Percentiles rank a stretch among this genome's conserved stretches.
Evolutionary conservation across 2,888 invertebrate species (phyloP).

Genomic region (Stegophylla sp.): DNA sequence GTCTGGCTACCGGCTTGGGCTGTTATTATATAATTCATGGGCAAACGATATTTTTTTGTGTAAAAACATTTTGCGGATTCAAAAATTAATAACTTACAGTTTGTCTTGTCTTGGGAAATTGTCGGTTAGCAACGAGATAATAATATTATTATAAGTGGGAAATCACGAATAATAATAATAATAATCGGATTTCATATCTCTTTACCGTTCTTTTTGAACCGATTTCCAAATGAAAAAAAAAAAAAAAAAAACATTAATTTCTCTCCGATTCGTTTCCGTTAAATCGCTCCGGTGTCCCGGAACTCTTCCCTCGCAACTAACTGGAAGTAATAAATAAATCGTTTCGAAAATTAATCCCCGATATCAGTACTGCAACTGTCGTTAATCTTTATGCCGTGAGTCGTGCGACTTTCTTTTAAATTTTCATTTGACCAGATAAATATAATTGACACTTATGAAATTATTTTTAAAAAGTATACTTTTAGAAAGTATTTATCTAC

Average conservation of each 20-base stretch:
- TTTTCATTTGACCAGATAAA: too few species aligned
- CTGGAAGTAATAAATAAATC: constrained; percentile 22
- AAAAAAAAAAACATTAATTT: background rate
- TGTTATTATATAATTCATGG: background rate
- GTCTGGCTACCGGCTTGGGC: too few species aligned
- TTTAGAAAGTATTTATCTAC: too few species aligned
- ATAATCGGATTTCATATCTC: background rate
- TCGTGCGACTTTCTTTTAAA: too few species aligned
- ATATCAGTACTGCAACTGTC: background rate
- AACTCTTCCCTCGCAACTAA: background rate
- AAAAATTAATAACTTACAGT: background rate
- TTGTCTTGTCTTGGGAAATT: background rate
- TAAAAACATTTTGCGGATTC: background rate
- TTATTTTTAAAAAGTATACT: too few species aligned
- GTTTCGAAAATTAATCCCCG: background rate
- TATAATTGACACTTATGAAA: too few species aligned
- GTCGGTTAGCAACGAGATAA: background rate
- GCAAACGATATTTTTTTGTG: background rate
- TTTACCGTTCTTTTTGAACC: background rate
- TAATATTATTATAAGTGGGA: background rate
- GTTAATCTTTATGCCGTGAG: too few species aligned
- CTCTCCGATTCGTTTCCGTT: background rate
- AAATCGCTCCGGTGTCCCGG: background rate
- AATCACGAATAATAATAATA: constrained; percentile 13
- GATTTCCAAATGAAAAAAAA: constrained; percentile 8